A percentile compares a stretch with the other conserved stretches of the same genome.
phyloP scores from a whole-genome alignment of 1,140 invertebrate species.

The Muscidifurax raptorellus region DNA sequence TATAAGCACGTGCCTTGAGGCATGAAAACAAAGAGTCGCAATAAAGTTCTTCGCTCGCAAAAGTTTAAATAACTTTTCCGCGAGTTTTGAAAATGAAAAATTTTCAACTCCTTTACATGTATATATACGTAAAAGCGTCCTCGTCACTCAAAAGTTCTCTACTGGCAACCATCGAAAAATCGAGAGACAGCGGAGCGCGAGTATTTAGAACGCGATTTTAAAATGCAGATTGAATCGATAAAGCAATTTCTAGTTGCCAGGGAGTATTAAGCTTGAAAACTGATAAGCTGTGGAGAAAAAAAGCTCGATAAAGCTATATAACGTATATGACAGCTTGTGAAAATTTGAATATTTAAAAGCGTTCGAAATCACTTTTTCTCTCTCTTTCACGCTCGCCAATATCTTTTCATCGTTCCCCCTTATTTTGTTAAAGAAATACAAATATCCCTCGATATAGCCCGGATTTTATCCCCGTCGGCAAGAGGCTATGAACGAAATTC shows the following conservation, averaged over 20 bases:
- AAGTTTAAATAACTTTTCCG: not conserved
- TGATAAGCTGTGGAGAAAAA: not conserved
- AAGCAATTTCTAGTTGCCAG: slow-evolving; percentile 3
- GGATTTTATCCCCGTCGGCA: not conserved
- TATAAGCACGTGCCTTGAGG: slow-evolving; percentile 33
- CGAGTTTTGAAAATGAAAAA: too few species aligned
- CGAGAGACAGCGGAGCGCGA: not conserved
- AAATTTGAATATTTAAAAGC: not conserved
- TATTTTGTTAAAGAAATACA: not conserved
- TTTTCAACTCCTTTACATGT: too few species aligned
- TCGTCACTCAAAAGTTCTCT: not conserved
- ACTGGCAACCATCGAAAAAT: not conserved
- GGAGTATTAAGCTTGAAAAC: not conserved
- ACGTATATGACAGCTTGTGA: not conserved
- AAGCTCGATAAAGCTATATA: not conserved
- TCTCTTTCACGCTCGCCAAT: too few species aligned
- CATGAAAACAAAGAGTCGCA: not conserved
- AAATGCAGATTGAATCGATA: not conserved
- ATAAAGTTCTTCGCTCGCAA: not conserved
- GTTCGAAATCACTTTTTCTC: not conserved
- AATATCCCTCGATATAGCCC: not conserved
- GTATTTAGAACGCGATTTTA: not conserved
- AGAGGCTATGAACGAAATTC: not conserved
- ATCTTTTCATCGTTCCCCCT: too few species aligned
- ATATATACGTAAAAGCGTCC: too few species aligned